These are phyloP conservation scores for Rhinolophus ferrumequinum DNA, from an alignment of 2,113 vertebrate species.

Conservation along the genomic window DNA sequence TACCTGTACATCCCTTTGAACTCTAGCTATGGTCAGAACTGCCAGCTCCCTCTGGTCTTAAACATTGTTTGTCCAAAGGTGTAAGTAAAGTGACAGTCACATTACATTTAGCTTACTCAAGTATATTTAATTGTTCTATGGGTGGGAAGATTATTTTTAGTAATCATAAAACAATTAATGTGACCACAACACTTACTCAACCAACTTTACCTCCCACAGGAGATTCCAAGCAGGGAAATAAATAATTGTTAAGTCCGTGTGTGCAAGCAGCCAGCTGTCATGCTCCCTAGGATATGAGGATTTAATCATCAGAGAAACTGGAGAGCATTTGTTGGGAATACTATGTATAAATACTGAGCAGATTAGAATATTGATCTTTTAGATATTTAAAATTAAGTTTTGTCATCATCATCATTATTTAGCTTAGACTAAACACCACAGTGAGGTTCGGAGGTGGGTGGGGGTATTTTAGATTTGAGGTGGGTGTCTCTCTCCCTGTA, in stretches of 20 bases:
- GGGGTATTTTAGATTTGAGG: background rate
- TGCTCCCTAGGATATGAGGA: background rate
- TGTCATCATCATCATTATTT: background rate
- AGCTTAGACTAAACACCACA: background rate
- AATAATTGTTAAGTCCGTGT: slow-evolving; percentile 4
- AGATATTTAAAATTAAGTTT: background rate
- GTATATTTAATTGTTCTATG: background rate
- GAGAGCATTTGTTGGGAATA: background rate
- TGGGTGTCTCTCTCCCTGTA: background rate
- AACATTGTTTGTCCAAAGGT: background rate
- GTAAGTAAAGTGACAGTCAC: background rate
- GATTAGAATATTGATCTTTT: background rate
- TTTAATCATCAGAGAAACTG: background rate
- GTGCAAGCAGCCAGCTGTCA: background rate
- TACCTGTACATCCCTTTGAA: background rate
- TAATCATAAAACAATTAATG: slow-evolving; percentile 43
- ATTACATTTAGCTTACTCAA: background rate
- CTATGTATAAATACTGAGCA: background rate
- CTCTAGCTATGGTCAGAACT: background rate
- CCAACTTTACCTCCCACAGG: background rate
- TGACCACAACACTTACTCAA: slow-evolving; percentile 36
- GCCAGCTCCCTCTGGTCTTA: background rate
- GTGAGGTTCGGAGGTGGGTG: background rate
- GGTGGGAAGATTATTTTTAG: background rate
- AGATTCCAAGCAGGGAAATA: slow-evolving; percentile 30